Conservation (phyloP, 2,888 invertebrate species). For the Nemurella pictetii region DNA sequence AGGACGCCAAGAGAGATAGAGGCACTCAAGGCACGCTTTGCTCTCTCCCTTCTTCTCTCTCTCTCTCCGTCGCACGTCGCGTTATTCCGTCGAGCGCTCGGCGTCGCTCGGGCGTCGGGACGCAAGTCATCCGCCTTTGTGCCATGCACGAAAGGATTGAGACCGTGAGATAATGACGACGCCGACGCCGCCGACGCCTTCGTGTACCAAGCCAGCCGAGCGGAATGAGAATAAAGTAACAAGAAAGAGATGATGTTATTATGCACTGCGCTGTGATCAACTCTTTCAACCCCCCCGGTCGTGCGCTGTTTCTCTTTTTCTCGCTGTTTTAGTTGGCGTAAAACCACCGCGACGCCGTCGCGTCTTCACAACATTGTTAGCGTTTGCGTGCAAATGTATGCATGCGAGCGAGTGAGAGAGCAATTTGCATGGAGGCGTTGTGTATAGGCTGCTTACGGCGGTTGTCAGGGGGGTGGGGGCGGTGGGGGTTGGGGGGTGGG, state of each 20-base stretch:
- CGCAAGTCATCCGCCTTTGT: constrained; percentile 36
- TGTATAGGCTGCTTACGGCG: background rate
- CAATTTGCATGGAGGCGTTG: constrained; percentile 11
- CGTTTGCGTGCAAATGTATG: no score
- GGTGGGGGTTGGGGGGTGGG: background rate
- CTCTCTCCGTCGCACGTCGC: no score
- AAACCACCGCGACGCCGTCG: background rate
- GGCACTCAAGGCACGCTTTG: no score
- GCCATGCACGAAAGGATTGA: constrained; percentile 38
- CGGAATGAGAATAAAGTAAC: constrained; percentile 18
- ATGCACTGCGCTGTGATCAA: background rate
- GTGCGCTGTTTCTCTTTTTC: background rate
- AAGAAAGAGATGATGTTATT: constrained; percentile 24
- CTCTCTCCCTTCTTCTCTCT: no score
- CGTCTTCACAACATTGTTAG: constrained; percentile 25
- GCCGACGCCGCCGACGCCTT: background rate
- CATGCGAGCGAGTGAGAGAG: no score
- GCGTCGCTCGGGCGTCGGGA: background rate
- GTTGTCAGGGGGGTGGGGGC: background rate
- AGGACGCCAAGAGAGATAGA: no score
- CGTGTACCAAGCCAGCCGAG: constrained; percentile 1
- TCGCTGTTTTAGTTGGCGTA: background rate
- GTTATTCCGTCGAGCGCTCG: no score
- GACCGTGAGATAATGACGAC: constrained; percentile 32
- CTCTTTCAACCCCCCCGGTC: background rate